Base-by-base conservation (phyloP, 2,888 invertebrate genomes). In the Tenthredo distinguenda region DNA sequence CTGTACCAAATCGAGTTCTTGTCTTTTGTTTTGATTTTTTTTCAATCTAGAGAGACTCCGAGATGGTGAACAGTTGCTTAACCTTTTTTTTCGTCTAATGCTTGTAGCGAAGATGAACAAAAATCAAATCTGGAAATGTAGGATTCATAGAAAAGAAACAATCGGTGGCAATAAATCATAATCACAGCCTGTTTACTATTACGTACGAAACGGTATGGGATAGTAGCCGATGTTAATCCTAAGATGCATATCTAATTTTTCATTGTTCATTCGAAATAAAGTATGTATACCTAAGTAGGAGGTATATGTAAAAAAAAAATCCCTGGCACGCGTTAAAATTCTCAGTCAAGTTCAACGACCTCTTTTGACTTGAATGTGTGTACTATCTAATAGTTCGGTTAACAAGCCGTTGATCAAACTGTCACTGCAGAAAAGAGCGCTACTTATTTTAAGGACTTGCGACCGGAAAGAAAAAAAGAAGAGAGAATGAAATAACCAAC, bases 211-310 rank as follows among this genome's bases (percentile, higher is more conserved):
- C 26, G 71, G 18, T 34, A 71, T 71, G 71, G 37, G 71, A 37
- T 62, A 21, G 26, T 71, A 34, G 18, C 37, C 21, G 79, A 79
- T 79, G 79, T 55, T 79, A 37, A 79, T 79, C 79, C 79, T 1
- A 58, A 79, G 79, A 79, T 79, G 55, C 55, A 79, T 79, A 79
- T 79, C 79, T 79, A 79, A 79, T 55, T 55, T 55, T 58, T 79
- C 58, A 79, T 79, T 79, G 79, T 79, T 79, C 37, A 31, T 79
- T 34, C 31, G 79, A 55, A 79, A 79, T 34, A 47, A 79, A 76
- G 76, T 76, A 47, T 71, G 71, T 62, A 71, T 12, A 37, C 21
- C 76, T 76, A 76, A 76, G 26, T 40, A 34, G 12, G 18, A 71
- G 31, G 76, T 47, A 26, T 62, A 26, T 62, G 18, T 55, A 68